Base-by-base conservation (phyloP, 2,113 vertebrate genomes). In the Myxocyprinus asiaticus region DNA sequence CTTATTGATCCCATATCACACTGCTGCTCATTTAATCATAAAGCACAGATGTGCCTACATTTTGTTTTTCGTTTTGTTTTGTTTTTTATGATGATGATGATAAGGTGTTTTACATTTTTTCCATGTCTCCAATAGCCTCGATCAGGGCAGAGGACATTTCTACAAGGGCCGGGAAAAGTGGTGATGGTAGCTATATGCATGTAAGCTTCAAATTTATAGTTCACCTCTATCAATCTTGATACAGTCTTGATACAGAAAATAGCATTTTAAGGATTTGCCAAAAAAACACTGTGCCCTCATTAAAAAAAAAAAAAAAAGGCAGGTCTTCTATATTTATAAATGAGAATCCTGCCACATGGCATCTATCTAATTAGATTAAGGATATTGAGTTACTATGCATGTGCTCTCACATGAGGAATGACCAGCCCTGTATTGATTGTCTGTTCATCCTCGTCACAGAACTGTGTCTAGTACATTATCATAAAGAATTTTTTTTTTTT, bases 101-200 rank as follows among this genome's bases (percentile, higher is more conserved):
- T n/a, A n/a, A n/a, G n/a, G n/a, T n/a, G n/a, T n/a, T n/a, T 10
- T 53, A 22, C 11, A 56, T 9, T 14, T 11, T 56, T 11, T 58
- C 14, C 15, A 10, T 58, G 43, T 78, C 79, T 69, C 76, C 75
- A 55, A 7, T 83, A 99, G 98, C 98, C 98, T 85, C 95, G 96
- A 78, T 95, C 97, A 84, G 93, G 94, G 70, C 88, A 91, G 17
- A 89, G 95, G 86, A 66, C 94, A 56, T 98, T 99, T 91, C 90
- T 96, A 58, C 95, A 97, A 86, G 98, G 98, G 62, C 96, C 98
- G 43, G 97, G 97, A 82, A 99, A 98, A 86, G 98, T 99, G 86
- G 98, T 99, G 67, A 97, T 96, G 94, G 96, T 99, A 53, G 98
- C 98, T 64, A 98, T 99, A 88, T 99, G 97, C 92, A 99, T 99